These are phyloP conservation scores for Diadema setosum DNA, from an alignment of 35 echinoderm and acorn worm genomes.

Conservation along the genomic window DNA sequence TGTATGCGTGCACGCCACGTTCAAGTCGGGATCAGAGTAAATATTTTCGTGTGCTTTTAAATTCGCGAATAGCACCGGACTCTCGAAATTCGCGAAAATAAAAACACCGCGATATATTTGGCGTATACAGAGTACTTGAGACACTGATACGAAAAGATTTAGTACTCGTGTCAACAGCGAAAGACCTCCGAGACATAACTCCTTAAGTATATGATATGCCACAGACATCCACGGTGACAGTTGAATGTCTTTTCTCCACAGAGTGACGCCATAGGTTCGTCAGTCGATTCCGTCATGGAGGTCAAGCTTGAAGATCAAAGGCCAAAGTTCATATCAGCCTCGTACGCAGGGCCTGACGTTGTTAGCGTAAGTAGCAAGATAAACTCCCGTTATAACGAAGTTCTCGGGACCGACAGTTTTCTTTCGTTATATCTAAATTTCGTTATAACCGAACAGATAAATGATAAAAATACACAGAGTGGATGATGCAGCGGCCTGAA, in stretches of 20 bases:
- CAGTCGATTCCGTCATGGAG: neutral
- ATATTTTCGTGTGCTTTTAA: no score
- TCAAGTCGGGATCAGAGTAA: no score
- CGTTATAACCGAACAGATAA: no score
- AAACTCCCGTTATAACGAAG: no score
- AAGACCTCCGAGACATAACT: neutral
- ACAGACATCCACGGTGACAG: no score
- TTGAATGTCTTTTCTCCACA: neutral
- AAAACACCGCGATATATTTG: neutral
- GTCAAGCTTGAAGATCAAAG: neutral
- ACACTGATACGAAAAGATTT: neutral
- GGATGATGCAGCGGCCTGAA: no score
- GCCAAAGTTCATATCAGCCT: constrained; percentile 53
- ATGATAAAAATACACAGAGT: no score
- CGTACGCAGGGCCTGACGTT: constrained; percentile 43
- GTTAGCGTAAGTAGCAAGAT: neutral
- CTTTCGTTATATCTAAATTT: no score
- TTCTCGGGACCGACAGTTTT: no score
- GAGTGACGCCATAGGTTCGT: neutral
- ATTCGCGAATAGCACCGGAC: no score
- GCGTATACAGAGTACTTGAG: neutral
- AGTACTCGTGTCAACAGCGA: neutral
- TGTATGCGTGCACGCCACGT: no score
- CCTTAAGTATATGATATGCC: neutral
- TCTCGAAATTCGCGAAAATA: neutral